A percentile compares a stretch with the other conserved stretches of the same genome.
Evolutionary conservation across 2,888 invertebrate genomes (phyloP).

Genomic region (Mayetiola destructor): DNA sequence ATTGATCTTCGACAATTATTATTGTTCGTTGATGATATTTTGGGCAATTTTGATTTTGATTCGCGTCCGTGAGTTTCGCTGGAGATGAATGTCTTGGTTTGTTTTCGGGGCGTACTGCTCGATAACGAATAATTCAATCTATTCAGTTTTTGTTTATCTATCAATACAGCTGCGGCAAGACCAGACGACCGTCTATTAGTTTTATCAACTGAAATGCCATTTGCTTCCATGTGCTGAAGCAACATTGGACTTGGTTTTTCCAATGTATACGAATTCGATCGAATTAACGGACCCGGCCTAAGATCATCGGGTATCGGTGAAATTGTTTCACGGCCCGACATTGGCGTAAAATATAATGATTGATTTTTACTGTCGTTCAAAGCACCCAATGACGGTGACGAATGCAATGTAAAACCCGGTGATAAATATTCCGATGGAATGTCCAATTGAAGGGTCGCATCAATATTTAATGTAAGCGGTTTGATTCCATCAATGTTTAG

Average conservation of each 20-base stretch:
- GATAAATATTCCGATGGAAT: neutral
- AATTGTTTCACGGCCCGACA: constrained; percentile 1
- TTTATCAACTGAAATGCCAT: neutral
- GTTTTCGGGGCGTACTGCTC: too few species aligned
- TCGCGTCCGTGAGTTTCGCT: too few species aligned
- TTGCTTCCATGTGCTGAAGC: constrained; percentile 25
- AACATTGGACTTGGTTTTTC: constrained; percentile 63
- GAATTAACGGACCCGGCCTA: constrained; percentile 24
- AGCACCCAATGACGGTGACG: constrained; percentile 5
- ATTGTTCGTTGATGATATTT: too few species aligned
- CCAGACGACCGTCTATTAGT: neutral
- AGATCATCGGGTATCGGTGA: neutral
- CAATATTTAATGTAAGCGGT: neutral
- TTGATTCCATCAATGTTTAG: neutral
- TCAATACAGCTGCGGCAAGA: too few species aligned
- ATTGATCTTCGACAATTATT: too few species aligned
- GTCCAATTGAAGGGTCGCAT: neutral
- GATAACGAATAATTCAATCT: too few species aligned
- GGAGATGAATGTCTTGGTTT: too few species aligned
- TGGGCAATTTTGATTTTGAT: too few species aligned
- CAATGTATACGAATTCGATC: constrained; percentile 66
- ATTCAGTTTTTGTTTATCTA: too few species aligned
- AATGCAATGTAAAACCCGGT: neutral
- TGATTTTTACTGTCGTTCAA: neutral
- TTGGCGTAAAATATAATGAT: neutral